A percentile compares a stretch with the other conserved stretches of the same genome.
Evolutionary conservation across 2,113 vertebrate genomes (phyloP).

Genomic region (Ornithorhynchus anatinus): DNA sequence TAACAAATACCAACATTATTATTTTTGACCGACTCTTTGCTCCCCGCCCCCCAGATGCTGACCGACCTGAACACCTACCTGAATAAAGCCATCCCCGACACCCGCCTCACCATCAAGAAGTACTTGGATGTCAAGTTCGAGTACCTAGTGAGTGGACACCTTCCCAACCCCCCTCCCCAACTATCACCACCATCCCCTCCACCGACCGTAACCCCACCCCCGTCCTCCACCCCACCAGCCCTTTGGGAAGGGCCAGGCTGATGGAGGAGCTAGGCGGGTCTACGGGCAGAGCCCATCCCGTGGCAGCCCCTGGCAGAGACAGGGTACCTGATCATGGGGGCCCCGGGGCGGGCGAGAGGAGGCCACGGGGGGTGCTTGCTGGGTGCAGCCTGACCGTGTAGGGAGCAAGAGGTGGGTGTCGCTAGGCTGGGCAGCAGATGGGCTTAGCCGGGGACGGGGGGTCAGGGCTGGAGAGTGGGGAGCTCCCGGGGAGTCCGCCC

Average conservation of each 20-base stretch:
- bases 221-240: not conserved
- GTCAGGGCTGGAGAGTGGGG: not conserved
- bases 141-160: constrained; percentile 82
- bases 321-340: no score
- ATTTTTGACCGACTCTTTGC: fast-evolving
- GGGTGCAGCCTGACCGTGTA: no score
- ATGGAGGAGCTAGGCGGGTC: fast-evolving
- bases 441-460: not conserved
- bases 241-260: not conserved
- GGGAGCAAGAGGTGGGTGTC: not conserved
- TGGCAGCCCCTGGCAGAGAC: no score
- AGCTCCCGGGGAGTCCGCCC: no score
- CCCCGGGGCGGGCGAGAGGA: no score
- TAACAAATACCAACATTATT: no score
- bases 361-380: no score
- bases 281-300: no score
- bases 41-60: constrained; percentile 83
- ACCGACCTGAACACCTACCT: constrained; percentile 96
- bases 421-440: fast-evolving
- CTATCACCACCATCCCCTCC: not conserved
- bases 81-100: constrained; percentile 96
- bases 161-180: not conserved
- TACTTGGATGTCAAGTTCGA: constrained; percentile 99
- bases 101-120: constrained; percentile 96
- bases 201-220: not conserved